Evolutionary conservation across 2,797 vertebrate species (phyloP), one percentile per base, ranked within the genome.

Genomic region (Alca torda): DNA sequence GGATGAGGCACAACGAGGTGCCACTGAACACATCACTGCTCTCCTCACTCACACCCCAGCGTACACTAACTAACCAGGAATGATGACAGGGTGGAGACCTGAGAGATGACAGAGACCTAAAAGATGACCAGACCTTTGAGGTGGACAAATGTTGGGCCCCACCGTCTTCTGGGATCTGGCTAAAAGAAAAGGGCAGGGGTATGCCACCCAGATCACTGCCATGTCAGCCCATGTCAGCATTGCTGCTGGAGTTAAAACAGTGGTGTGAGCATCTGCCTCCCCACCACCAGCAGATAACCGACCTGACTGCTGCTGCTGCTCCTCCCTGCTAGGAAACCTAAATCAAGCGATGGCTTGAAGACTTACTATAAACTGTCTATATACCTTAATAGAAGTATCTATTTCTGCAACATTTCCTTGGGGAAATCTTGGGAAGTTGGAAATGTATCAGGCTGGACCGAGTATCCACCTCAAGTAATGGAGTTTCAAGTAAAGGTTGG

Each of bases 401-500:
- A 51, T 93, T 95, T 95, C 77, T 92, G 63, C 46, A 93, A 24
- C 33, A 67, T 81, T 92, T 94, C 63, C 77, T 70, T 76, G 35
- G 80, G 86, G 67, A 94, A 95, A 86, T 86, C 76, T 93, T 85
- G 46, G 10, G 25, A 94, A 53, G 37, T 31, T 94, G 76, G 72
- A 91, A 93, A 72, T 57, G 20, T 74, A 68, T 59, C 60, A 84
- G n/a, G 35, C 33, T 81, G 65, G 89, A 88, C 94, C 60, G 64
- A 80, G 37, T 60, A 82, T 45, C 83, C 43, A 77, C 61, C 61
- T 90, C 80, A 95, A 78, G 18, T 72, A 61, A 77, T 79, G 48
- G 65, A 86, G 83, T 88, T 84, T 84, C 83, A 88, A 81, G 48
- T 65, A 91, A 81, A 86, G 43, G 23, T 6, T 81, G 46, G n/a